These are phyloP conservation scores for Phymanthus crucifer DNA, from an alignment of 92 coral and sea anemone species.

Conservation along the genomic window DNA sequence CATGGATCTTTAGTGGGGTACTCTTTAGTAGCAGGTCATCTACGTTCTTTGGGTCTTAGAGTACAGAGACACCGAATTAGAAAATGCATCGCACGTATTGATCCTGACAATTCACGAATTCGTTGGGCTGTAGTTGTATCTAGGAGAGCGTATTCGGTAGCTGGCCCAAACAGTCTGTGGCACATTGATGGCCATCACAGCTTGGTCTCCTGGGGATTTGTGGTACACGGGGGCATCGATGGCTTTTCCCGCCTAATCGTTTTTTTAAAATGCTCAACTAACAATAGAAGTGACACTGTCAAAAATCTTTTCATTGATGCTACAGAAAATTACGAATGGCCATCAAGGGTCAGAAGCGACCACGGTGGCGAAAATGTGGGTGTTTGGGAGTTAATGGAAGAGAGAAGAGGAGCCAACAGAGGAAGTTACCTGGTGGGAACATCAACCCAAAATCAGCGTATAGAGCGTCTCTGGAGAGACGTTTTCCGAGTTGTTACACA, in stretches of 20 bases:
- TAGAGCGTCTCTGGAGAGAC: conserved; percentile 46
- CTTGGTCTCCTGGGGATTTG: conserved; percentile 24
- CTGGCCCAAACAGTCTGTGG: conserved; percentile 57
- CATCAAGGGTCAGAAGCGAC: conserved; percentile 43
- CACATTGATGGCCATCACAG: conserved; percentile 53
- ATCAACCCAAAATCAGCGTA: conserved; percentile 43
- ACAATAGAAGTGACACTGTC: conserved; percentile 39
- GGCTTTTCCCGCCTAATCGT: conserved; percentile 60
- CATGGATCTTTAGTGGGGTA: conserved; percentile 6
- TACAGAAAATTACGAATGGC: conserved; percentile 23
- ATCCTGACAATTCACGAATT: conserved; percentile 48
- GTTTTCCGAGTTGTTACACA: conserved; percentile 39
- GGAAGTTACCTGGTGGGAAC: conserved; percentile 44
- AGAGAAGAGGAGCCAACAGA: conserved; percentile 34
- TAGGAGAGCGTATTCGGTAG: conserved; percentile 20
- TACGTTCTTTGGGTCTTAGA: conserved; percentile 51
- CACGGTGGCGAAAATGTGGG: conserved; percentile 35
- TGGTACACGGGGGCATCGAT: conserved; percentile 68
- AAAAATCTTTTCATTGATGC: conserved; percentile 15
- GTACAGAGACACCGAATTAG: conserved; percentile 45
- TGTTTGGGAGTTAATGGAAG: conserved; percentile 49
- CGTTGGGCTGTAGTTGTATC: conserved; percentile 49
- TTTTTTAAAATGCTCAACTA: conserved; percentile 39
- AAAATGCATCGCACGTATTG: conserved; percentile 45
- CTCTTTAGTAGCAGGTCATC: conserved; percentile 43